Conservation (phyloP, 2,797 vertebrate species). For the Helicolenus hilgendorfi region DNA sequence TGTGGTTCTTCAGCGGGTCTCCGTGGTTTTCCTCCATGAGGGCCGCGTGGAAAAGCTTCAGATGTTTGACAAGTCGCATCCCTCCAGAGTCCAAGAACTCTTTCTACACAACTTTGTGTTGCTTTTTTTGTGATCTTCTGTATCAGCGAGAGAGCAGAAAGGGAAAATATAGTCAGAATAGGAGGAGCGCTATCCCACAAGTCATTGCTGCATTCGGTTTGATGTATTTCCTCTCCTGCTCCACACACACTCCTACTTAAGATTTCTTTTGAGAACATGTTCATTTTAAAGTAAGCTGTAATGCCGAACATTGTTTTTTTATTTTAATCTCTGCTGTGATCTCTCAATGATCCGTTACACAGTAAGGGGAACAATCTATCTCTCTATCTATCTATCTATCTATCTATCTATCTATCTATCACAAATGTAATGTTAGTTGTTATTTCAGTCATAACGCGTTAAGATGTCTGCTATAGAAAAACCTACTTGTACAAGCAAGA, state of each 20-base stretch:
- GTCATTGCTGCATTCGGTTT: slow-evolving; percentile 12
- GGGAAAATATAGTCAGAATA: not conserved
- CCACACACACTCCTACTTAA: not conserved
- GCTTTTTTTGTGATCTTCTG: not conserved
- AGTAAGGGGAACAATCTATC: not conserved
- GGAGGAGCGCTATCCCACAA: not conserved
- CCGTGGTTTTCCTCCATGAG: not conserved
- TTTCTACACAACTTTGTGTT: not conserved
- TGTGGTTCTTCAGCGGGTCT: not conserved
- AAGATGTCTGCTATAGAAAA: too few relatives aligned
- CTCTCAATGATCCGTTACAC: not conserved
- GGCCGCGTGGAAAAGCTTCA: not conserved
- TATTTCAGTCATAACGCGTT: too few relatives aligned
- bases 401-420: too few relatives aligned
- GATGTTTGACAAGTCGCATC: not conserved
- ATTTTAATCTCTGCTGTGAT: not conserved
- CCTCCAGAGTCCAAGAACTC: not conserved
- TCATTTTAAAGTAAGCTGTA: not conserved
- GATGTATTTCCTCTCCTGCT: not conserved
- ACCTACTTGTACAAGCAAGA: too few relatives aligned
- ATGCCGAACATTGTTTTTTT: not conserved
- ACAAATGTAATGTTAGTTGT: too few relatives aligned
- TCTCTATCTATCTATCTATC: too few relatives aligned
- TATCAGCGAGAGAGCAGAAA: not conserved
- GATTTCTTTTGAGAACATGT: not conserved